Conservation (phyloP, 2,113 vertebrate species). For the Brachyistius frenatus region DNA sequence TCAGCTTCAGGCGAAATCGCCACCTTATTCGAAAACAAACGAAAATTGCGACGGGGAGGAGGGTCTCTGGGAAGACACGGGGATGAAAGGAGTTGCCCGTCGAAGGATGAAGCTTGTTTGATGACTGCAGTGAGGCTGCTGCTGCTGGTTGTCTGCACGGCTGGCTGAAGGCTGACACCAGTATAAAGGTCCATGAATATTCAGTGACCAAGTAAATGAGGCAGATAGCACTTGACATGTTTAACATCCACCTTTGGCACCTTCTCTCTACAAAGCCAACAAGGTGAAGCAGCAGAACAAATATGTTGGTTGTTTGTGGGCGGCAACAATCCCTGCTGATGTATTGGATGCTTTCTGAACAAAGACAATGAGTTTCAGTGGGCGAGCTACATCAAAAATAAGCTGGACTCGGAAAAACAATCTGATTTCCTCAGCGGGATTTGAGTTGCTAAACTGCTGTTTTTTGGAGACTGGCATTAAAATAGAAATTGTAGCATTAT, state of each 20-base stretch:
- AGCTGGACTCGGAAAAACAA: conserved; percentile 48
- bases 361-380: conserved; percentile 50
- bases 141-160: conserved; percentile 49
- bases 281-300: conserved; percentile 75
- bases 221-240: conserved; percentile 75
- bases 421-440: conserved; percentile 39
- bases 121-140: conserved; percentile 26
- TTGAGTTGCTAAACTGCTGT: conserved; percentile 38
- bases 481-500: conserved; percentile 52
- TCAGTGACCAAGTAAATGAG: conserved; percentile 78
- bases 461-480: conserved; percentile 40
- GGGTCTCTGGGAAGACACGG: background rate
- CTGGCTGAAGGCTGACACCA: conserved; percentile 66
- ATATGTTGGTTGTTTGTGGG: conserved; percentile 66
- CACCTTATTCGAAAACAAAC: conserved; percentile 25
- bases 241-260: conserved; percentile 81
- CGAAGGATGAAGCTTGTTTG: conserved; percentile 32
- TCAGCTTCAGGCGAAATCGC: conserved; percentile 23
- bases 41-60: background rate
- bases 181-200: conserved; percentile 78
- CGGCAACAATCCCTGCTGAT: conserved; percentile 57
- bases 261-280: conserved; percentile 66
- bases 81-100: background rate
- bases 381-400: conserved; percentile 52
- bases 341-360: conserved; percentile 50